phyloP scores from a whole-genome alignment of 92 coral and sea anemone species.

The Parazoanthus swiftii region DNA sequence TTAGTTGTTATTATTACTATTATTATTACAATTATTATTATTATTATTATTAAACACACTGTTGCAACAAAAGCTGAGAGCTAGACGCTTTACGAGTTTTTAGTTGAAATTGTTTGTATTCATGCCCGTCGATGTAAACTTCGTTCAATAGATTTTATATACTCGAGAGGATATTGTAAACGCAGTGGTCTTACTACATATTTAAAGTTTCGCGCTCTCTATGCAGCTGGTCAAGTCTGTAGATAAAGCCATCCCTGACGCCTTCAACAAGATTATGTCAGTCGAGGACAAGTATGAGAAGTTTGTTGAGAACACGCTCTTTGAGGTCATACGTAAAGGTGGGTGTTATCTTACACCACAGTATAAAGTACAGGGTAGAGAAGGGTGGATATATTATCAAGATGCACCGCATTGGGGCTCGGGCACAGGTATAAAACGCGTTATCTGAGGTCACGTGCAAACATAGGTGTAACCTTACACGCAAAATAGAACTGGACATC shows the following conservation, averaged over 20 bases:
- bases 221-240: conserved; percentile 64
- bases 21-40: no score
- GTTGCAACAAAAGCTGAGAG: no score
- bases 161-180: not conserved
- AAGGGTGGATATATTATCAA: no score
- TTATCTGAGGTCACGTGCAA: conserved; percentile 64
- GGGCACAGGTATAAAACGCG: not conserved
- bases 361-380: no score
- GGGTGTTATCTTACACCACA: not conserved
- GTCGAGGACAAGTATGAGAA: conserved; percentile 84
- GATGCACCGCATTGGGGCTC: no score
- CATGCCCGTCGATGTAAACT: not conserved
- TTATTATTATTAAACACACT: no score
- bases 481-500: no score
- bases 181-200: not conserved
- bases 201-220: not conserved
- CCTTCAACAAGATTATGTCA: conserved; percentile 72
- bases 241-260: conserved; percentile 67
- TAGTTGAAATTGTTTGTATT: not conserved
- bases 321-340: conserved; percentile 78
- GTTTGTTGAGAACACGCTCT: conserved; percentile 67
- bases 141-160: not conserved
- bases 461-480: conserved; percentile 47
- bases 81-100: not conserved
- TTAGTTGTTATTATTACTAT: no score